phyloP scores from a whole-genome alignment of 2,888 invertebrate species.

The Sphecodes monilicornis region DNA sequence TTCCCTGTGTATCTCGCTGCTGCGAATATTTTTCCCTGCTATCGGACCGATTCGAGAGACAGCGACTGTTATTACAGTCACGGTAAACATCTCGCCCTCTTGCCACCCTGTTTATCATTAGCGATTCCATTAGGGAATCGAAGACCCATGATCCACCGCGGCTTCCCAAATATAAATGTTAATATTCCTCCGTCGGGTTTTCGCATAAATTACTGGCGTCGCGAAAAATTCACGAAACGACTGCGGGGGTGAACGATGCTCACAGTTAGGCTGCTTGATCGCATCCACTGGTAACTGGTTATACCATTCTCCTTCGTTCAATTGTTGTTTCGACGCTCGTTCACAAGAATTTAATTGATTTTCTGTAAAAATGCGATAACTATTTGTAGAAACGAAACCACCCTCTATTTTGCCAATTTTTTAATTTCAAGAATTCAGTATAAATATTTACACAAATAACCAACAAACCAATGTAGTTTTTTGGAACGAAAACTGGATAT shows the following conservation, averaged over 20 bases:
- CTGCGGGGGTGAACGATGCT: conserved; percentile 19
- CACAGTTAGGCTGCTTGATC: conserved; percentile 53
- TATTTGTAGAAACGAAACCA: too few species aligned
- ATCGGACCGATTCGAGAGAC: conserved; percentile 28
- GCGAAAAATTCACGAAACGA: conserved; percentile 22
- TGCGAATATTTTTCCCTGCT: conserved; percentile 48
- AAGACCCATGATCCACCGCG: conserved; percentile 60
- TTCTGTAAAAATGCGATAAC: too few species aligned
- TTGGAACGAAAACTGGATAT: too few species aligned
- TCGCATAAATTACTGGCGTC: conserved; percentile 63
- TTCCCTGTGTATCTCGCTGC: background rate
- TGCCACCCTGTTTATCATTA: conserved; percentile 55
- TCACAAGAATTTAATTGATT: background rate
- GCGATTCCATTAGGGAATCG: conserved; percentile 69
- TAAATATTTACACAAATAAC: too few species aligned
- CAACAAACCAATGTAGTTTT: too few species aligned
- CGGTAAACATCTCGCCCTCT: conserved; percentile 39
- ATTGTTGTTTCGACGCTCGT: conserved; percentile 20
- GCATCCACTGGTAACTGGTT: conserved; percentile 18
- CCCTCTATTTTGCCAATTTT: too few species aligned
- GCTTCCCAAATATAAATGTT: conserved; percentile 71
- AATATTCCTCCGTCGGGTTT: conserved; percentile 66
- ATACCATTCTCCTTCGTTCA: conserved; percentile 19
- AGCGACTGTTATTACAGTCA: conserved; percentile 58
- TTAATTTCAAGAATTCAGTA: too few species aligned